phyloP scores from a whole-genome alignment of 2,797 vertebrate species.

The Leucoraja ocellata region DNA sequence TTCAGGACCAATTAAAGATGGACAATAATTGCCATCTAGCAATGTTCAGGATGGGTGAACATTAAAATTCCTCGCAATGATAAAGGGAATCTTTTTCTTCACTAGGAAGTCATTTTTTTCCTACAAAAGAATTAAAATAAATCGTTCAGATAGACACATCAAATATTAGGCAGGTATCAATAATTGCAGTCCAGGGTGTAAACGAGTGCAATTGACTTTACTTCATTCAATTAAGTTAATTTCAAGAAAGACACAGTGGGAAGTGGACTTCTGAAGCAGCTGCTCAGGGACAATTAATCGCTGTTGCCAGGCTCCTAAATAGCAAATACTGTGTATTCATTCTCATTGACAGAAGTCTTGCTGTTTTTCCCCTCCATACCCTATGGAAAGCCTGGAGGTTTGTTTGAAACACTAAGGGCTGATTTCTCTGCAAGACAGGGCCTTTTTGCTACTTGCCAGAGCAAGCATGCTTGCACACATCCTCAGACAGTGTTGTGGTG shows the following conservation, averaged over 20 bases:
- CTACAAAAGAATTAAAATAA: background rate
- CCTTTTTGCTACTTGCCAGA: background rate
- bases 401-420: background rate
- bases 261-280: background rate
- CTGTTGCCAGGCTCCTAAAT: background rate
- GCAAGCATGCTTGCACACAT: background rate
- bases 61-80: background rate
- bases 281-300: background rate
- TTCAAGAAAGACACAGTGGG: background rate
- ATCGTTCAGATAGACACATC: background rate
- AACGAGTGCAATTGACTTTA: background rate
- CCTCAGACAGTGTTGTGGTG: background rate
- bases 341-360: background rate
- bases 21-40: no score
- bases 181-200: background rate
- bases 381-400: background rate
- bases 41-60: no score
- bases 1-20: no score
- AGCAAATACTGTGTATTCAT: background rate
- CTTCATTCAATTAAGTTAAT: background rate
- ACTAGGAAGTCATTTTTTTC: background rate
- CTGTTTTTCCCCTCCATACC: background rate
- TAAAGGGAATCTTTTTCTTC: background rate
- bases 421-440: background rate
- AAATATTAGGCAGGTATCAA: background rate